phyloP scores from a whole-genome alignment of 2,797 vertebrate genomes.

The Emydoidea blandingii region DNA sequence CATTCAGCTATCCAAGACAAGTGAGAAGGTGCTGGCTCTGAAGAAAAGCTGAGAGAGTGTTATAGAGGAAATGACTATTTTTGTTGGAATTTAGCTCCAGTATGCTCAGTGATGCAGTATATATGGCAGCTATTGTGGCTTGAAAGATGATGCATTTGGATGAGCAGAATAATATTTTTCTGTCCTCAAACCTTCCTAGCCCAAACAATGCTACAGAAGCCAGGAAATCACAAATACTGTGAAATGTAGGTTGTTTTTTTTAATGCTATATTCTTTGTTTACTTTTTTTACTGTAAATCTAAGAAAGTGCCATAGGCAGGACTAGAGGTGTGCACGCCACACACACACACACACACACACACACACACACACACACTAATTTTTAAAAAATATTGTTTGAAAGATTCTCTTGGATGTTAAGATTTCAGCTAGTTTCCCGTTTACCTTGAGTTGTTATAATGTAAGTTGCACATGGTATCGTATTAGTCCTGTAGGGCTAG shows the following conservation, averaged over 20 bases:
- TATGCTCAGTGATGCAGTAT: not conserved
- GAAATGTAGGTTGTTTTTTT: not conserved
- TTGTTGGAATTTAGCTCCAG: slow-evolving; percentile 14
- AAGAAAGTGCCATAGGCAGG: not conserved
- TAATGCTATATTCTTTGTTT: accelerated
- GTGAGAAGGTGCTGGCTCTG: slow-evolving; percentile 14
- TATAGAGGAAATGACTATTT: not conserved
- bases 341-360: too few relatives aligned
- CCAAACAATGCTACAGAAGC: not conserved
- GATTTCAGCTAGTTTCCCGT: too few relatives aligned
- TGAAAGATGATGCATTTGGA: not conserved
- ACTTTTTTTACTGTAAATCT: not conserved
- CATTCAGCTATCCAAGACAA: slow-evolving; percentile 16
- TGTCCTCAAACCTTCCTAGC: not conserved
- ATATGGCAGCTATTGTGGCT: not conserved
- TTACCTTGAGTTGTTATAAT: too few relatives aligned
- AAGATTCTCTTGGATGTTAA: too few relatives aligned
- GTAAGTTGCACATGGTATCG: too few relatives aligned
- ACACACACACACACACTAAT: too few relatives aligned
- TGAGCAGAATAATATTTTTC: not conserved
- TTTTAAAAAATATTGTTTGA: too few relatives aligned
- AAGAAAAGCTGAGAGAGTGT: not conserved
- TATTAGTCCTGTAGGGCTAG: accelerated
- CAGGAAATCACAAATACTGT: not conserved
- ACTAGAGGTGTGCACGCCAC: not conserved